Evolutionary conservation across 2,797 vertebrate species (phyloP), one percentile per base, ranked within the genome.

Genomic region (Sebastes hubbsi): DNA sequence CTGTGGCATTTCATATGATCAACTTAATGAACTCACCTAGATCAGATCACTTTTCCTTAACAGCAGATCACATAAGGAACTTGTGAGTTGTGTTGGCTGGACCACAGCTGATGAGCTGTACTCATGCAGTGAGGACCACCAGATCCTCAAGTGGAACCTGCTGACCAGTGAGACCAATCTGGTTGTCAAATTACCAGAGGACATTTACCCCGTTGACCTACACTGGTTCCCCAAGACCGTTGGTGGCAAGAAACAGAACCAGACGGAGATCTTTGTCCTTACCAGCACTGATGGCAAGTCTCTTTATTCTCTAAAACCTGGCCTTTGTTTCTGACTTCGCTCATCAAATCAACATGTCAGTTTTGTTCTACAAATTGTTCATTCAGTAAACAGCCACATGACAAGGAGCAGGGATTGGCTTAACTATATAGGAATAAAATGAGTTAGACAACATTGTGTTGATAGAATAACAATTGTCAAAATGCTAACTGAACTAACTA

Each of bases 101-200:
- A 98, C 97, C 2, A 96, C 97, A 24, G 97, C 98, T 14, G 99
- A 99, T 3, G 98, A 99, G 82, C 85, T 99, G 13, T 99, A 96
- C 91, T 99, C 99, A 0, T 99, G 97, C 91, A 96, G 98, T 2
- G 98, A 99, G 71, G 99, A 99, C 84, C 99, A 99, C 89, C 97
- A 98, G 73, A 95, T 99, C 54, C 91, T 99, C 82, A 97, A 92
- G 24, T 99, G 99, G 99, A 99, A 97, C 94, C 93, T 99, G 62
- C 82, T 99, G 87, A 97, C 94, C 20, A 95, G 91, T 68, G 98
- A 99, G 82, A 97, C 97, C 27, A 93, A 86, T 11, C 94, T 96
- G 1, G 95, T 98, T 46, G 95, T 97, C 63, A 97, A 92, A 77
- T 95, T 99, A 10, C 96, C 97, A 25, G 97, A 98, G 29, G 97